Base-by-base conservation (phyloP, 2,797 vertebrate genomes). In the Phylloscopus collybita region DNA sequence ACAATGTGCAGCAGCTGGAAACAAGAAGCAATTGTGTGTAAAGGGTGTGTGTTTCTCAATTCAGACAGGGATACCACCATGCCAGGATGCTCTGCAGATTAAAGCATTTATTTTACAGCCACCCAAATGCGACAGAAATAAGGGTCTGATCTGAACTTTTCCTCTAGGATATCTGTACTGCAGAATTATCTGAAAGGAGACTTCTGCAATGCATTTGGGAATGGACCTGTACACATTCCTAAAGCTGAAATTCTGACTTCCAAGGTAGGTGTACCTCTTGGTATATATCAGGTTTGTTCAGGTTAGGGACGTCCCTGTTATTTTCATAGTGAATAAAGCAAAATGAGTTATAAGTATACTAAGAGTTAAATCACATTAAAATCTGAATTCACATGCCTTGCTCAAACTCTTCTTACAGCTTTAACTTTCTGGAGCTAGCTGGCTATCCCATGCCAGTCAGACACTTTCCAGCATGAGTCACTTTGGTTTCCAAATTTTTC, bases 381-480 rank as follows among this genome's bases (percentile, higher is more conserved):
- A 36, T 80, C 38, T 64, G 73, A 94, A 81, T 88, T 73, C 34
- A 40, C 32, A 90, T 57, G 27, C 49, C 64, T 93, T 90, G 49
- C 53, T 92, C 79, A 86, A 91, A 80, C 53, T 87, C 86, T 86
- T 93, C n/a, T 23, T 79, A n/a, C 42, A 3, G 82, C 51, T 59
- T 61, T 84, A 90, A 93, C 49, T 88, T 91, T 96, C 86, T 94
- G 88, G 73, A 94, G 49, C 47, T 92, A 82, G 71, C 66, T 90
- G 73, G 57, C 53, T 95, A 78, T 94, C 86, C 87, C 71, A 94
- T 94, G 88, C 90, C 88, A 96, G 91, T 97, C 93, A 95, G 90
- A 94, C 91, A 82, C 64, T 95, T 97, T 97, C 92, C 96, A 96
- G 38, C 47, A 74, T 93, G 92, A 94, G 69, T 93, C 92, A 94